Percentiles rank a stretch among this genome's conserved stretches.
These are phyloP conservation scores for Ectemnius lituratus DNA, from an alignment of 2,888 invertebrate genomes.

Conservation along the genomic window DNA sequence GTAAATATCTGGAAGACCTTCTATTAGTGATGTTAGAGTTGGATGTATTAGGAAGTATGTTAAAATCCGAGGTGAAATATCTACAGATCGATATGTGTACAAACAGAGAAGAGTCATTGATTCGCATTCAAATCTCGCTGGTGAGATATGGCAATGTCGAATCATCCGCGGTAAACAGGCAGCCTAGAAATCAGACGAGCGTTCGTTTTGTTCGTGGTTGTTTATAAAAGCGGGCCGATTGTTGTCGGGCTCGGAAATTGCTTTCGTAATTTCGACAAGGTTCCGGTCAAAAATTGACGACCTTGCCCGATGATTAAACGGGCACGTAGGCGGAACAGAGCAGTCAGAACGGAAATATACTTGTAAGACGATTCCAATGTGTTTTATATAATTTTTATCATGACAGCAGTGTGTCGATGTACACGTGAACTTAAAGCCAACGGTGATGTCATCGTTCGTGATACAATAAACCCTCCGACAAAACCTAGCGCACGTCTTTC, in stretches of 20 bases:
- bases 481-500: too few species aligned
- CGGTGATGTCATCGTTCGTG: too few species aligned
- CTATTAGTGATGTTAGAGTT: too few species aligned
- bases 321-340: not conserved
- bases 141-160: not conserved
- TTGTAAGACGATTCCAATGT: not conserved
- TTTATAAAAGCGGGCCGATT: slow-evolving; percentile 10
- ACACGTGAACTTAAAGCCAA: too few species aligned
- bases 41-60: too few species aligned
- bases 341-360: not conserved
- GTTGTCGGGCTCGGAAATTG: not conserved
- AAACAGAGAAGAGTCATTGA: too few species aligned
- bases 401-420: too few species aligned
- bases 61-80: too few species aligned
- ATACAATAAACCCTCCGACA: too few species aligned
- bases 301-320: not conserved
- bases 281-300: slow-evolving; percentile 7
- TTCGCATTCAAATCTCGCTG: not conserved
- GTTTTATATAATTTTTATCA: too few species aligned
- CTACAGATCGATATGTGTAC: too few species aligned
- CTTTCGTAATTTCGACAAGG: slow-evolving; percentile 14
- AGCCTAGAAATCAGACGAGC: not conserved
- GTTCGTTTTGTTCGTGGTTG: slow-evolving; percentile 13
- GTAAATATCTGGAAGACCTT: too few species aligned
- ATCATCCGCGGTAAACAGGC: not conserved